These are phyloP conservation scores for Drosophila kanapiae DNA, from an alignment of 1,140 invertebrate genomes.

Conservation along the genomic window DNA sequence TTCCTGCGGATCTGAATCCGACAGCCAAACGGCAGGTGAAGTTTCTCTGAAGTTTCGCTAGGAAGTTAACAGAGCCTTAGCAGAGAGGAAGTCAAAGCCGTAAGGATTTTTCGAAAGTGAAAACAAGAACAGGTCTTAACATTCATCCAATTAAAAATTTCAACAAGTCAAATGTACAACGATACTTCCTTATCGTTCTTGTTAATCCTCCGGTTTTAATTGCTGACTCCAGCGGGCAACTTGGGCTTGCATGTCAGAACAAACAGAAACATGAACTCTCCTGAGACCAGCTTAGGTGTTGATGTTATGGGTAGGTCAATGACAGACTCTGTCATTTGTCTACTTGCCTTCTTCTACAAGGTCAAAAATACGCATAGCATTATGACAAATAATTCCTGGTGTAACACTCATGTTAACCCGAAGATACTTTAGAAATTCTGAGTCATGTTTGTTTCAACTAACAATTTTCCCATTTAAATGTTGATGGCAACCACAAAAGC, in stretches of 20 bases:
- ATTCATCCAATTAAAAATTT: too few species aligned
- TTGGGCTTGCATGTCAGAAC: conserved; percentile 59
- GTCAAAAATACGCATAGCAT: conserved; percentile 11
- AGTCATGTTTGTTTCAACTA: conserved; percentile 51
- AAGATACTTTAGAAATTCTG: conserved; percentile 30
- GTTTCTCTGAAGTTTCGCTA: too few species aligned
- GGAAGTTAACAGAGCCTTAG: too few species aligned
- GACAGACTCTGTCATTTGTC: conserved; percentile 61
- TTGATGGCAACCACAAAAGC: conserved; percentile 9
- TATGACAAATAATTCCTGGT: conserved; percentile 38
- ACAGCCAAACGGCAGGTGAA: too few species aligned
- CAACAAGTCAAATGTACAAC: too few species aligned
- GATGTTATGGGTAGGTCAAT: conserved; percentile 55
- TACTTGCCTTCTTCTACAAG: conserved; percentile 42
- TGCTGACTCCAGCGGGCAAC: conserved; percentile 43
- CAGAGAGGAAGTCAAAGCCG: too few species aligned
- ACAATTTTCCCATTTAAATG: conserved; percentile 59
- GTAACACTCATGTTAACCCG: conserved; percentile 14
- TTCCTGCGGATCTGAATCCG: too few species aligned
- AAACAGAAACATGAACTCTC: conserved; percentile 20
- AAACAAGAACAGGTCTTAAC: too few species aligned
- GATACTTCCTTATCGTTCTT: too few species aligned
- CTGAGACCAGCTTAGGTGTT: conserved; percentile 18
- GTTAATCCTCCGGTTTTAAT: not conserved
- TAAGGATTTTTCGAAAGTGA: too few species aligned